Base-by-base conservation (phyloP, 2,888 invertebrate species). In the Apantesis nais region DNA sequence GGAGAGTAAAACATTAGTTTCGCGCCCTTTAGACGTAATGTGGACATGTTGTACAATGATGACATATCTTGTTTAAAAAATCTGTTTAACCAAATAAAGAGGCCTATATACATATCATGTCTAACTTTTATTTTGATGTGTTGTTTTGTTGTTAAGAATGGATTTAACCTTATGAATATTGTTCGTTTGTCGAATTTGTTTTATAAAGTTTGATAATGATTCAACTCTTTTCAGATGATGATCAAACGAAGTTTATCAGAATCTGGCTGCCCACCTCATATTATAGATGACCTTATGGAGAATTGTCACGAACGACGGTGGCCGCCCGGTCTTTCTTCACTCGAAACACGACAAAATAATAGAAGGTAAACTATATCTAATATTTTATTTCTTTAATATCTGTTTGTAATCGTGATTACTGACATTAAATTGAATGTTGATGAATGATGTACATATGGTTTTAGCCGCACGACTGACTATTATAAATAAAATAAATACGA, bases 291-390 rank as follows among this genome's bases (percentile, higher is more conserved):
- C 86, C 95, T 99, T 52, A 99, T 99, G 98, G 99, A 99, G 90
- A 99, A 99, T 91, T 99, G 99, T 77, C 99, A 99, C 90, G 99
- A 99, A 90, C 95, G 99, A 73, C 96, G 98, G 77, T 99, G 99
- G 99, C 99, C 99, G 0, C 97, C 98, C 0, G 99, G 99, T 19
- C 95, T 99, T 19, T 98, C 97, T 83, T 98, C 99, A 0, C 95
- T 99, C 61, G 99, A 99, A 93, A 99, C 99, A 1, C 95, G 99
- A 78, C 99, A 99, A 90, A 98, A 98, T 86, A 99, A 99, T 92
- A 96, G 99, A 82, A 96, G 99, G 85, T 97, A 97, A 85, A 68
- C 39, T 16, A 5, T 44, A 29, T 9, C 29, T 29, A 25, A 34
- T 34, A 34, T 34, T 4, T 4, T 5, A 5, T 34, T 48, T 19